A percentile compares a stretch with the other conserved stretches of the same genome.
Conservation (phyloP, 2,888 invertebrate genomes). For the Leptinotarsa rubiginosa region DNA sequence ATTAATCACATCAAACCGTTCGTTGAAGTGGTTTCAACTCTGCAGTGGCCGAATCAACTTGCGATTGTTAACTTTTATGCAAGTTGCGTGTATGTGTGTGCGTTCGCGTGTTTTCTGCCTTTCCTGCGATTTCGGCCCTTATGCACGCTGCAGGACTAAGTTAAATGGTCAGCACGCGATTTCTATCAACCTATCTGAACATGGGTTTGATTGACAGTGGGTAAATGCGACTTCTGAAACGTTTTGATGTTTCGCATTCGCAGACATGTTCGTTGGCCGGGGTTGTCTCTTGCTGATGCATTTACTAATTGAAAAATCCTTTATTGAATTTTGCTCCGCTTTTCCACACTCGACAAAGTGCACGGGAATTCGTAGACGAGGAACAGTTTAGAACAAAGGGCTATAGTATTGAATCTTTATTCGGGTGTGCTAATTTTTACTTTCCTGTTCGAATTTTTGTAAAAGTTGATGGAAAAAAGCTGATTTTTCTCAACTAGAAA, state of each 20-base stretch:
- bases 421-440: no score
- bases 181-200: slow-evolving; percentile 61
- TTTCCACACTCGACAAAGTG: neutral
- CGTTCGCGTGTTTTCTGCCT: slow-evolving; percentile 60
- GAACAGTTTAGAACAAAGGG: no score
- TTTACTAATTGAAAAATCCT: slow-evolving; percentile 23
- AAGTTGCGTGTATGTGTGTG: slow-evolving; percentile 62
- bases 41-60: slow-evolving; percentile 57
- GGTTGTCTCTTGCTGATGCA: slow-evolving; percentile 23
- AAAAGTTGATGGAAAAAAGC: no score
- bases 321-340: neutral
- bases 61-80: slow-evolving; percentile 61
- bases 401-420: no score
- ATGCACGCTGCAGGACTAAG: slow-evolving; percentile 54
- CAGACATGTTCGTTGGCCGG: slow-evolving; percentile 42
- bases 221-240: slow-evolving; percentile 62
- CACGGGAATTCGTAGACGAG: no score
- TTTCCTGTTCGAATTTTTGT: no score
- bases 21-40: slow-evolving; percentile 52
- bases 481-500: no score
- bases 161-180: slow-evolving; percentile 62
- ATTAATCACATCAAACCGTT: slow-evolving; percentile 55
- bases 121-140: slow-evolving; percentile 60
- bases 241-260: slow-evolving; percentile 61
- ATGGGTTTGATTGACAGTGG: slow-evolving; percentile 64